Base-by-base conservation (phyloP, 2,888 invertebrate species). In the Hololepta plana region DNA sequence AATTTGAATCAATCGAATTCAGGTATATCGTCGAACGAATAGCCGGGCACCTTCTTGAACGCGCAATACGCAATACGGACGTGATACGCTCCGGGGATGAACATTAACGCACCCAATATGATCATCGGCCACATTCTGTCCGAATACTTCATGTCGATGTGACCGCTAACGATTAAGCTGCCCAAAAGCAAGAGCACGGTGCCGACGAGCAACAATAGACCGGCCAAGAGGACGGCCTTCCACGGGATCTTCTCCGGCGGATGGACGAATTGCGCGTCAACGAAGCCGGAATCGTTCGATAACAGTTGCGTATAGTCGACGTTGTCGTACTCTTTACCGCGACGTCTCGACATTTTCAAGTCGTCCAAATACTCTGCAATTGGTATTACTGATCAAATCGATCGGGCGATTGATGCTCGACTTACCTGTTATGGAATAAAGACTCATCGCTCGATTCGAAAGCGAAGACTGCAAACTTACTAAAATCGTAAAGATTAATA, bases 11-110 rank as follows among this genome's bases (percentile, higher is more conserved):
- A 74, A 43, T 84, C 80, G 58, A 81, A 81, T 46, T 84, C 82
- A 20, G 87, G 87, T 54, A 87, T 87, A 53, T 88, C 87, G 43
- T 79, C 72, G 51, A 75, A 87, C 23, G 80, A 80, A 51, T 75
- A 88, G 2, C 85, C 85, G 26, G 75, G 74, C 44, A 77, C 75
- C 45, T 80, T 71, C 39, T 74, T 72, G 51, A 72, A 84, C 1
- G 88, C 88, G 54, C 75, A 80, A 47, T 77, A 74, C 15, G 87
- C 82, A 45, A 90, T 80, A 40, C 84, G 67, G 24, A 85, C 72
- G 49, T 91, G 88, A 54, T 90, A 90, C 26, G 80, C 77, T 20
- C 88, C 90, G 1, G 90, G 90, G 37, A 90, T 72, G 46, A 90
- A 87, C 82, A 88, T 85, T 19, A 91, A 60, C 12, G 68, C 60